Evolutionary conservation across 2,888 invertebrate genomes (phyloP).

Genomic region (Notodonta ziczac): DNA sequence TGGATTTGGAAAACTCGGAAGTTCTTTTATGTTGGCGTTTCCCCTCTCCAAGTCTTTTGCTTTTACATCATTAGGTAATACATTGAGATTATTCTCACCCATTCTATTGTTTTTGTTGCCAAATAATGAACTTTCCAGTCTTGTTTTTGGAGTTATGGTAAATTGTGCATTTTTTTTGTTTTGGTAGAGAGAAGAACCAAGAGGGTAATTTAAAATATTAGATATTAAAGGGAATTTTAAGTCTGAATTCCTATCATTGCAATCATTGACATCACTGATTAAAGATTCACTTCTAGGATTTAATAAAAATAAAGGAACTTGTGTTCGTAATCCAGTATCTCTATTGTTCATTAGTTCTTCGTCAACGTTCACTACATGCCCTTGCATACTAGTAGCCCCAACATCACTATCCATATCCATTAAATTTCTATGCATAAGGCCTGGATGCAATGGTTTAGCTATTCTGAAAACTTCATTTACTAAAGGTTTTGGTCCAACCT

Average conservation of each 20-base stretch:
- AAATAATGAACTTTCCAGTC: slow-evolving; percentile 15
- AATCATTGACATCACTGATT: slow-evolving; percentile 21
- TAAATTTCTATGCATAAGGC: slow-evolving; percentile 35
- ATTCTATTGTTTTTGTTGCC: slow-evolving; percentile 7
- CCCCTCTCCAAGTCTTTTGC: slow-evolving; percentile 15
- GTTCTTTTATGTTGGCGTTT: slow-evolving; percentile 12
- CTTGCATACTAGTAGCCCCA: slow-evolving; percentile 58
- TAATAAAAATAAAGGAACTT: slow-evolving; percentile 11
- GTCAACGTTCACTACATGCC: slow-evolving; percentile 33
- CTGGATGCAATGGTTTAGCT: slow-evolving; percentile 33
- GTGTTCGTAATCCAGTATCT: slow-evolving; percentile 4
- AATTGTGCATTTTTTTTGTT: slow-evolving; percentile 4
- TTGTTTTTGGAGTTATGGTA: slow-evolving; percentile 32
- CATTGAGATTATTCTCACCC: slow-evolving; percentile 24
- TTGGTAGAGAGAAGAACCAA: slow-evolving; percentile 7
- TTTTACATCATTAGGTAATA: slow-evolving; percentile 28
- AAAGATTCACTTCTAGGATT: slow-evolving; percentile 9
- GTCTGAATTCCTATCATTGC: slow-evolving; percentile 8
- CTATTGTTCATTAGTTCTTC: slow-evolving; percentile 4
- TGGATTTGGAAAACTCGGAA: slow-evolving; percentile 21
- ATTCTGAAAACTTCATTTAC: slow-evolving; percentile 44
- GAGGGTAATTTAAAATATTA: background rate
- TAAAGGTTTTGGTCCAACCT: slow-evolving; percentile 30
- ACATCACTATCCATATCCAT: slow-evolving; percentile 56
- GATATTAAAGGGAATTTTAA: slow-evolving; percentile 10